Evolutionary conservation across 2,113 vertebrate species (phyloP), one percentile per base, ranked within the genome.

Genomic region (Catagonus wagneri): DNA sequence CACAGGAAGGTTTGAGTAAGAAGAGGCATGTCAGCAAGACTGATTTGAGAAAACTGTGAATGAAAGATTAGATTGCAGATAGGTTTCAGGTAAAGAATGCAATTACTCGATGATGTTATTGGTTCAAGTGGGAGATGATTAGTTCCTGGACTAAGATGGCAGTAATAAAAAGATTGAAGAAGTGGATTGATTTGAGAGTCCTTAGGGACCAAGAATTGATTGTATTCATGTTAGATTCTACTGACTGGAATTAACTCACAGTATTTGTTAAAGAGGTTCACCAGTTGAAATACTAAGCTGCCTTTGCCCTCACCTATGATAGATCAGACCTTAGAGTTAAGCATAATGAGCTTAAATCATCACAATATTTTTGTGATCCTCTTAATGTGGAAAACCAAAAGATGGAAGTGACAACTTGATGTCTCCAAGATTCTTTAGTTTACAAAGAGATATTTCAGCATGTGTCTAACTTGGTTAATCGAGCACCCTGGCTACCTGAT

Each of bases 81-180:
- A 52, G 71, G 34, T 36, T 76, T 52, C 66, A 90, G 34, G 65
- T 56, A 94, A 79, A 94, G 78, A 96, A 80, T 76, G 8, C 52
- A 91, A 36, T 95, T 89, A 90, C 68, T 63, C 68, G 63, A 78
- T 93, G 72, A 68, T 15, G 54, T 34, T 23, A 17, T 89, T 71
- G 15, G 22, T 79, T 92, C 61, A 93, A 86, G 65, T 90, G 36
- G 83, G 27, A 91, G 78, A 69, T 86, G 89, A 93, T 89, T 83
- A 86, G 56, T 54, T 25, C 20, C 29, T 54, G 32, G 68, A 68
- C 13, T 27, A 54, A 32, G 83, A 58, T 34, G 72, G 25, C 13
- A 17, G 25, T 69, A 56, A 96, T 68, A 65, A 39, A 91, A 95
- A 78, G 71, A 79, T 86, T 86, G 89, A 93, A 94, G 89, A 93